Base-by-base conservation (phyloP, 2,113 vertebrate genomes). In the Hippocampus barbouri region DNA sequence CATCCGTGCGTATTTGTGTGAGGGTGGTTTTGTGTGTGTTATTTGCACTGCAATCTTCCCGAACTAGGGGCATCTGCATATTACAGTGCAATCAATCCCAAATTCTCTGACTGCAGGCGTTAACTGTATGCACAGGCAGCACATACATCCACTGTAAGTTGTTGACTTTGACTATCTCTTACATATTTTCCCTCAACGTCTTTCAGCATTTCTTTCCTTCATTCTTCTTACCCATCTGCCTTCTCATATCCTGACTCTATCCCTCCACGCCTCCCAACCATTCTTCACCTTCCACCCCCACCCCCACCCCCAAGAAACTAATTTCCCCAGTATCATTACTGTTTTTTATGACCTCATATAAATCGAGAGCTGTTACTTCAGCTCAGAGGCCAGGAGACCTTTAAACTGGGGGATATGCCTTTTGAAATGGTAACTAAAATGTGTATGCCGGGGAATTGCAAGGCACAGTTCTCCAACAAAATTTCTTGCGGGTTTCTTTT, bases 291-390 rank as follows among this genome's bases (percentile, higher is more conserved):
- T 71, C 68, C 69, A 77, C 47, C 27, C 6, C 20, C 69, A 77
- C 47, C 27, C 6, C 20, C 73, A 9, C 41, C 18, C 77, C 75
- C 84, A 45, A 74, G 86, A 86, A 88, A 85, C 83, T 84, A 85
- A 89, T 89, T 90, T 88, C 80, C 76, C 80, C 81, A 75, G 86
- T 86, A 87, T 89, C 88, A 89, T 90, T 88, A 89, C 73, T 75
- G 88, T 84, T 88, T 85, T 89, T 90, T 89, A 90, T 87, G 88
- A 85, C 85, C 88, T 87, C 84, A 78, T 90, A 89, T 90, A 90
- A 89, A 89, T 86, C 70, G 75, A 86, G 87, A 80, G 86, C 87
- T 86, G 84, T 88, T 88, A 85, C 86, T 88, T 83, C 80, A 85
- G 87, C 86, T 85, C 66, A 12, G 78, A 88, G 83, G 77, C 81